phyloP scores from a whole-genome alignment of 2,888 invertebrate genomes.

The Hirtodrosophila trivittata region DNA sequence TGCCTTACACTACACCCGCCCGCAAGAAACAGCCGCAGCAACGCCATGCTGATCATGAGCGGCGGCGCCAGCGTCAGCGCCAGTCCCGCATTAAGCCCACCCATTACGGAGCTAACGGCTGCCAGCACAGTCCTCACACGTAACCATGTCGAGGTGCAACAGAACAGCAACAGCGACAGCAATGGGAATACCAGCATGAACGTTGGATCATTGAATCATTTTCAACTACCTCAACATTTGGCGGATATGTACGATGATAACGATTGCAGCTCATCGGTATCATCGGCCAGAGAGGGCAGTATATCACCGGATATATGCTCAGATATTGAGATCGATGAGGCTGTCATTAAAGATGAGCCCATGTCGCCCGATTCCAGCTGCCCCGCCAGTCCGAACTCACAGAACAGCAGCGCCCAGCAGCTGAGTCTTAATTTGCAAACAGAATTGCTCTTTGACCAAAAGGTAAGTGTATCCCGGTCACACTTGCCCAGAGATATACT shows the following conservation, averaged over 20 bases:
- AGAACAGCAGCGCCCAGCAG: slow-evolving; percentile 69
- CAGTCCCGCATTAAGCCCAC: slow-evolving; percentile 60
- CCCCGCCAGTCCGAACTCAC: slow-evolving; percentile 86
- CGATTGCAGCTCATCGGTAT: slow-evolving; percentile 69
- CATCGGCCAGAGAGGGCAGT: slow-evolving; percentile 76
- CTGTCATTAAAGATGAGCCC: slow-evolving; percentile 90
- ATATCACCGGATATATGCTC: slow-evolving; percentile 81
- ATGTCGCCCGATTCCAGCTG: slow-evolving; percentile 90
- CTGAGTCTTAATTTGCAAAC: slow-evolving; percentile 84
- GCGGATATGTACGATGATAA: slow-evolving; percentile 65
- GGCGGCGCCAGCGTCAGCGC: slow-evolving; percentile 46
- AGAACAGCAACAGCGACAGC: slow-evolving; percentile 26
- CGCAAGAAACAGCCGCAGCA: slow-evolving; percentile 54
- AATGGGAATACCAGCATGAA: slow-evolving; percentile 27
- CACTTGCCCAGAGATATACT: neutral
- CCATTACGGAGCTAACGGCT: slow-evolving; percentile 52
- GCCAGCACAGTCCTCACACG: slow-evolving; percentile 35
- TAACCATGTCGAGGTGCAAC: slow-evolving; percentile 27
- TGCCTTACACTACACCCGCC: slow-evolving; percentile 71
- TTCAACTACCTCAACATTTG: slow-evolving; percentile 78
- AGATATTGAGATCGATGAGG: slow-evolving; percentile 83
- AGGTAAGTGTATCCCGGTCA: too few relatives aligned
- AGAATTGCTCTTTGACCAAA: slow-evolving; percentile 87
- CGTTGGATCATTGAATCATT: slow-evolving; percentile 64
- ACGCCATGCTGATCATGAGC: slow-evolving; percentile 54